Percentiles rank a stretch among this genome's conserved stretches.
These are phyloP conservation scores for Porites divaricata DNA, from an alignment of 92 coral and sea anemone genomes.

Conservation along the genomic window DNA sequence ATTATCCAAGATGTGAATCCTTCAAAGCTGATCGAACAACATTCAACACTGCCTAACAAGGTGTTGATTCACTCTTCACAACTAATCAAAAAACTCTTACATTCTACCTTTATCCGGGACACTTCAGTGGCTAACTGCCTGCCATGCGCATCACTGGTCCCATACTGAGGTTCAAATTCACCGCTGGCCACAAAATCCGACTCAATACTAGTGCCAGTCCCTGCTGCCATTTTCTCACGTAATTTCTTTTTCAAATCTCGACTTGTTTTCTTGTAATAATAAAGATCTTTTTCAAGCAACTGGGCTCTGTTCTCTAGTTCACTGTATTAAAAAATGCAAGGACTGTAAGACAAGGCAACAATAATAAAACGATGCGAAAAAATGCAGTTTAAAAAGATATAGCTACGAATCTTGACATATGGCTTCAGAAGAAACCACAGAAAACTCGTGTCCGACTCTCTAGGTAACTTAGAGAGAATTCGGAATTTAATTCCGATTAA, in stretches of 20 bases:
- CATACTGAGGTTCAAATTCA: conserved; percentile 44
- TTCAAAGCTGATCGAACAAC: not conserved
- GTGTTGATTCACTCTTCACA: not conserved
- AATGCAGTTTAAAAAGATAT: no score
- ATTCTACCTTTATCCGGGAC: conserved; percentile 51
- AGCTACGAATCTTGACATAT: not conserved
- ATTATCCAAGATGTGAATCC: not conserved
- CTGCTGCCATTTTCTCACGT: conserved; percentile 76
- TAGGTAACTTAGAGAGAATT: no score
- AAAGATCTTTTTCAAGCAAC: conserved; percentile 91
- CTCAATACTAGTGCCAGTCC: conserved; percentile 65
- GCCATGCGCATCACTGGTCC: conserved; percentile 41
- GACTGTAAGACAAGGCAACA: not conserved
- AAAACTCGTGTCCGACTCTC: no score
- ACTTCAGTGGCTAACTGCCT: conserved; percentile 57
- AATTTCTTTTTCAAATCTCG: conserved; percentile 92
- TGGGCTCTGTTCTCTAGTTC: conserved; percentile 76
- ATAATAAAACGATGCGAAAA: not conserved
- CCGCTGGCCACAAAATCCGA: conserved; percentile 66
- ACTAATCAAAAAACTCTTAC: not conserved
- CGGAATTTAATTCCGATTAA: no score
- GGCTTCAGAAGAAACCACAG: not conserved
- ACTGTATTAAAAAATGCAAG: conserved; percentile 37
- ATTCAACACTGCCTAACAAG: not conserved
- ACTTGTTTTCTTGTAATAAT: conserved; percentile 96